Evolutionary conservation across 2,888 invertebrate genomes (phyloP).

Genomic region (Temnothorax rugatulus): DNA sequence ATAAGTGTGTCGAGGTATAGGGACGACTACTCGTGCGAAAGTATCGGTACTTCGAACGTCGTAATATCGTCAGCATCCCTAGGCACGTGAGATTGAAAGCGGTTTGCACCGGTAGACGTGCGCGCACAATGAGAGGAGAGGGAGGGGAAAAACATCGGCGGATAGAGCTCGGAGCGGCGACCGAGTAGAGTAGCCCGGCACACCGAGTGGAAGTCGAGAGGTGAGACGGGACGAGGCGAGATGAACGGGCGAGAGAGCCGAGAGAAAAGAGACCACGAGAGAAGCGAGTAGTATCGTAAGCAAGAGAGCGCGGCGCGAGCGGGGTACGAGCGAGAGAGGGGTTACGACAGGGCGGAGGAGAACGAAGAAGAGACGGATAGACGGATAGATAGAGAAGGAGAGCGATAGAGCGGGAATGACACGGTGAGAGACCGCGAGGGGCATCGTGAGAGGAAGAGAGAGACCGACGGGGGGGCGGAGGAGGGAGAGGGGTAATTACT

Average conservation of each 20-base stretch:
- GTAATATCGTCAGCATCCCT: constrained; percentile 27
- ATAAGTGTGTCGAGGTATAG: background rate
- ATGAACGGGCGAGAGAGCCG: constrained; percentile 26
- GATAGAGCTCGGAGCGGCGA: constrained; percentile 26
- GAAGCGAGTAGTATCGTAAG: constrained; percentile 42
- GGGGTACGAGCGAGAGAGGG: constrained; percentile 21
- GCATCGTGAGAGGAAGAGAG: constrained; percentile 24
- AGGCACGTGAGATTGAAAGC: constrained; percentile 33
- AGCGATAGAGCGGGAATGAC: constrained; percentile 59
- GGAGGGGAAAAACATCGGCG: constrained; percentile 18
- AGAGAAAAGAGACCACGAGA: constrained; percentile 27
- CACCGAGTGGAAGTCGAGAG: constrained; percentile 26
- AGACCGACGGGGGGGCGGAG: constrained; percentile 46
- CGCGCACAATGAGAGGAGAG: background rate
- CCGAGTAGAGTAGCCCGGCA: constrained; percentile 22
- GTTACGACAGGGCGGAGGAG: background rate
- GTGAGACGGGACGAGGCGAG: constrained; percentile 21
- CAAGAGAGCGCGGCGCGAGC: constrained; percentile 13
- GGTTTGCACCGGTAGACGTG: constrained; percentile 3
- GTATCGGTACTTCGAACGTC: constrained; percentile 30
- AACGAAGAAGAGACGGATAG: constrained; percentile 35
- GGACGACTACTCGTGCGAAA: background rate
- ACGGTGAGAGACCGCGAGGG: constrained; percentile 36
- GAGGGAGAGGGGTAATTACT: constrained; percentile 82
- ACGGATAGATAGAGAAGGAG: constrained; percentile 33